A percentile compares a stretch with the other conserved stretches of the same genome.
phyloP scores from a whole-genome alignment of 2,888 invertebrate genomes.

The Athalia rosae region DNA sequence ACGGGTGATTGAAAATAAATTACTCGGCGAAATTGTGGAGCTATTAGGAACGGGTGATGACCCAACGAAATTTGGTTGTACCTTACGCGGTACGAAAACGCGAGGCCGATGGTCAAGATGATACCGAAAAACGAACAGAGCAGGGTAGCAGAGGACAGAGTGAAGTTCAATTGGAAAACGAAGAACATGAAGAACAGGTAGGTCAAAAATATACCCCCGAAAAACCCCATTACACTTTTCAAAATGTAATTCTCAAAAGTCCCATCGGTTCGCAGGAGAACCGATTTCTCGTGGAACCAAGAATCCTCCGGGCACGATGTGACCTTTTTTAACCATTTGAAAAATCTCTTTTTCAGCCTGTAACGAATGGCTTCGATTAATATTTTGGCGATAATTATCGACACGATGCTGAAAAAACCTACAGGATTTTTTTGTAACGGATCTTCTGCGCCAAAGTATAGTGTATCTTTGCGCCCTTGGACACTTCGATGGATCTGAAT shows the following conservation, averaged over 20 bases:
- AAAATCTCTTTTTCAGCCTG: constrained; percentile 72
- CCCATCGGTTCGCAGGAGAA: constrained; percentile 75
- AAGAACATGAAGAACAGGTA: constrained; percentile 82
- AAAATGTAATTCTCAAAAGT: constrained; percentile 78
- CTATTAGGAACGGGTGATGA: no score
- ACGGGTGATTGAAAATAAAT: constrained; percentile 54
- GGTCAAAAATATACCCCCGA: constrained; percentile 80
- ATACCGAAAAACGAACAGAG: constrained; percentile 80
- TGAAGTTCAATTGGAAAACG: constrained; percentile 80
- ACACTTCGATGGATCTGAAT: constrained; percentile 75
- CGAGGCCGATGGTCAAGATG: constrained; percentile 80
- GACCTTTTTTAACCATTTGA: constrained; percentile 67
- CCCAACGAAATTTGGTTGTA: constrained; percentile 54
- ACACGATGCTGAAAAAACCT: constrained; percentile 34
- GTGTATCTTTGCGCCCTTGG: constrained; percentile 72
- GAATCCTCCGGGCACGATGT: constrained; percentile 64
- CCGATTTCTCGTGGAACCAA: constrained; percentile 67
- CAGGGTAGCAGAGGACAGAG: constrained; percentile 77
- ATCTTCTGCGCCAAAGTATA: constrained; percentile 75
- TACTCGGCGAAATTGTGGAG: neutral
- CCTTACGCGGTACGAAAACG: constrained; percentile 78
- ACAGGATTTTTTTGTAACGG: constrained; percentile 69
- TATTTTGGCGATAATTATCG: neutral
- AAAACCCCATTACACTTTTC: constrained; percentile 80
- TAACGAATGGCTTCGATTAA: constrained; percentile 52